These are phyloP conservation scores for Tyrophagus putrescentiae DNA, from an alignment of 1,140 invertebrate species.

Conservation along the genomic window DNA sequence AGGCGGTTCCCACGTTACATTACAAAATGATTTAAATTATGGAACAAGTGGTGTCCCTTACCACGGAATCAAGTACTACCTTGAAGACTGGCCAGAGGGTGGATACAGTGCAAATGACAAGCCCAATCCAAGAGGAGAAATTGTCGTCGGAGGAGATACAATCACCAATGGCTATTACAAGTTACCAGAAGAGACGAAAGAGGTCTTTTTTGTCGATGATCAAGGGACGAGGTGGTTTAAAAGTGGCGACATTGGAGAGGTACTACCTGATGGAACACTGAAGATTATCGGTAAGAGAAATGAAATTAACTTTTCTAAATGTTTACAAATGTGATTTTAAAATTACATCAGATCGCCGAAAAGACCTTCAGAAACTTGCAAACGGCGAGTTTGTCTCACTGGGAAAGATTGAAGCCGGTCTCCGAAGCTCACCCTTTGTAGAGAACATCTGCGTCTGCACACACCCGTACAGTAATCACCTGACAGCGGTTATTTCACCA, in stretches of 20 bases:
- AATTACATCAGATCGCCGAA: conserved; percentile 55
- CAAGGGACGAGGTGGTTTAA: conserved; percentile 23
- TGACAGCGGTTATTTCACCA: conserved; percentile 77
- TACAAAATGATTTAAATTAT: conserved; percentile 31
- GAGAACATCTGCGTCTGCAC: conserved; percentile 91
- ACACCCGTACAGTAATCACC: conserved; percentile 62
- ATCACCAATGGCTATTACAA: conserved; percentile 34
- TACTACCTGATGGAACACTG: conserved; percentile 24
- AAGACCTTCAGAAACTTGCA: conserved; percentile 74
- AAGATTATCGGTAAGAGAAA: conserved; percentile 62
- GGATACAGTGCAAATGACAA: conserved; percentile 72
- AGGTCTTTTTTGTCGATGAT: conserved; percentile 21
- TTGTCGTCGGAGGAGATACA: conserved; percentile 55
- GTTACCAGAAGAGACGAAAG: conserved; percentile 17
- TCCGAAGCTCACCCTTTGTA: conserved; percentile 79
- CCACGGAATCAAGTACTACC: conserved; percentile 27
- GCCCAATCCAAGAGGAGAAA: conserved; percentile 77
- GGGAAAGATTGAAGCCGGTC: conserved; percentile 55
- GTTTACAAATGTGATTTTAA: no score
- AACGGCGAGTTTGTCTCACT: conserved; percentile 37
- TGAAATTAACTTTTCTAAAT: conserved; percentile 46
- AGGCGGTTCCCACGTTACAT: conserved; percentile 26
- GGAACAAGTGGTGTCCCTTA: conserved; percentile 17
- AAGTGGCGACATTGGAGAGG: conserved; percentile 26
- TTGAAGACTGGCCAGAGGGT: conserved; percentile 46